Evolutionary conservation across 1,140 invertebrate species (phyloP), one percentile per base, ranked within the genome.

Genomic region (Bombus consobrinus): DNA sequence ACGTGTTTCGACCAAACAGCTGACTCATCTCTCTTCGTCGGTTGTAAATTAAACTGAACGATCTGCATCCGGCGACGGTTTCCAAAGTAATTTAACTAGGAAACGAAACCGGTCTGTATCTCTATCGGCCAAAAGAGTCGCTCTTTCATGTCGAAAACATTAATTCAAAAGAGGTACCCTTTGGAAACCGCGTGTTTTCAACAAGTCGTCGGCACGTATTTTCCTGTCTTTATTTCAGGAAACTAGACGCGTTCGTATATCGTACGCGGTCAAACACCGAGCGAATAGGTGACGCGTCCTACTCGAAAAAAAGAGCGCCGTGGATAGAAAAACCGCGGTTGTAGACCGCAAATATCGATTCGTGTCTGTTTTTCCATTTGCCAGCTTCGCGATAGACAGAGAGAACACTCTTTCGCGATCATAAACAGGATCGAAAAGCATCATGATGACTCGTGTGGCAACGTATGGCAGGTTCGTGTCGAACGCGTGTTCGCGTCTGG

Each of bases 21-120:
- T 15, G 12, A 15, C 34, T 32, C 72, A 1, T 22, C 43, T 3
- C 47, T 53, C 47, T 22, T 53, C 13, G 5, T 59, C 32, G 43
- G 10, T 18, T 25, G 59, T 53, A 68, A 83, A 78, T 77, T 41
- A 83, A 83, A 68, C 64, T 74, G 77, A 22, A 71, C 18, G 37
- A 18, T 28, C 32, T 12, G 39, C 32, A 22, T 32, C 22, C 74
- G 12, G 28, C 28, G 3, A 12, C 41, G 28, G 41, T 76, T 39
- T 5, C 28, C 39, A 25, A 79, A 84, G 66, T 78, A 84, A 78
- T 84, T 79, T 79, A 6, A 53, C 34, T 43, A 10, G 3, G 25
- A 32, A 37, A n/a, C 22, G 74, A 57, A 62, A 62, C 25, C 8
- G 25, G 1, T 3, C 37, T 15, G n/a, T 69, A 69, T 6, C 39